phyloP scores from a whole-genome alignment of 2,888 invertebrate species.

The Bembecia ichneumoniformis region DNA sequence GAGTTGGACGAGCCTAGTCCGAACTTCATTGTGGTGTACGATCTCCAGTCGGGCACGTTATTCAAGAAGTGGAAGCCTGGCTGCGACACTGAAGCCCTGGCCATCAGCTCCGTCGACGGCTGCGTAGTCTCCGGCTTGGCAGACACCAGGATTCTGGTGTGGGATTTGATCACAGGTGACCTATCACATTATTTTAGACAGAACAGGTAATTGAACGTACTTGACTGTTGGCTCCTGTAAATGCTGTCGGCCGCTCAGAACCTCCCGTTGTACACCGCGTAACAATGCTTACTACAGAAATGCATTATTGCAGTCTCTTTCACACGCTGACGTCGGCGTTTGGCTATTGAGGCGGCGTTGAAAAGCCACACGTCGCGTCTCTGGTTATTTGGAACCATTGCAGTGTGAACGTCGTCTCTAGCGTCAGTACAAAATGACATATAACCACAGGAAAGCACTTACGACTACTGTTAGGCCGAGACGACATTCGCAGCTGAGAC shows the following conservation, averaged over 20 bases:
- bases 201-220: not conserved
- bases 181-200: not conserved
- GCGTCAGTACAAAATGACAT: too few species aligned
- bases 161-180: conserved; percentile 87
- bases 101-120: conserved; percentile 86
- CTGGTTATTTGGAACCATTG: too few species aligned
- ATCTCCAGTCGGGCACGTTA: conserved; percentile 89
- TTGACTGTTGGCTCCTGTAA: not conserved
- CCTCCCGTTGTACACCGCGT: too few species aligned
- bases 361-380: too few species aligned
- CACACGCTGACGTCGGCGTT: too few species aligned
- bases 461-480: too few species aligned
- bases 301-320: too few species aligned
- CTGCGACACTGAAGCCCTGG: conserved; percentile 86
- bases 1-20: conserved; percentile 80
- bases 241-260: too few species aligned
- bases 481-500: too few species aligned
- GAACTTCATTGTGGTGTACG: conserved; percentile 92
- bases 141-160: conserved; percentile 85
- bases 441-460: not conserved
- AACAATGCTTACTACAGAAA: too few species aligned
- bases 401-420: too few species aligned
- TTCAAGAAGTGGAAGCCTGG: conserved; percentile 94
- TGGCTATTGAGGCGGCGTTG: too few species aligned
- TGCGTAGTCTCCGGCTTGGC: conserved; percentile 88